A percentile compares a stretch with the other conserved stretches of the same genome.
Conservation (phyloP, 2,888 invertebrate genomes). For the Hypsopygia costalis region DNA sequence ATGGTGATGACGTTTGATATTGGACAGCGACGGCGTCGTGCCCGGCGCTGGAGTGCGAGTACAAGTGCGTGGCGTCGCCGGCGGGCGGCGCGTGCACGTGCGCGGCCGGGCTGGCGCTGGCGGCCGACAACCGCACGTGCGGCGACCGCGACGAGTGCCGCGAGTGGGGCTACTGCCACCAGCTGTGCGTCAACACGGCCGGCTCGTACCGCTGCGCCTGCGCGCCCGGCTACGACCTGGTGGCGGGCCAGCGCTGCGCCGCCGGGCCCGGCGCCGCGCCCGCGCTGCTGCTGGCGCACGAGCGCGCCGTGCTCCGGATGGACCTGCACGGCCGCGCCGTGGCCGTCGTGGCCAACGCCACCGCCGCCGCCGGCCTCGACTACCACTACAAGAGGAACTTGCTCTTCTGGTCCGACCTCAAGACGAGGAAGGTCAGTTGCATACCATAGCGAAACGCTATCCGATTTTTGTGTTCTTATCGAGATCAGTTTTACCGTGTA, state of each 20-base stretch:
- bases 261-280: conserved; percentile 81
- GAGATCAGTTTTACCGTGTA: no score
- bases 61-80: conserved; percentile 94
- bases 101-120: conserved; percentile 90
- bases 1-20: no score
- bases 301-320: conserved; percentile 86
- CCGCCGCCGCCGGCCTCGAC: conserved; percentile 92
- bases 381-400: conserved; percentile 88
- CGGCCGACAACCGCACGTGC: conserved; percentile 91
- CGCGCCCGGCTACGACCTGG: conserved; percentile 86
- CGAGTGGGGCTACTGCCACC: conserved; percentile 97
- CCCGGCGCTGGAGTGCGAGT: conserved; percentile 91
- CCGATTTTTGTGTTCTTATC: no score
- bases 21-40: conserved; percentile 89
- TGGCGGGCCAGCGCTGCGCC: conserved; percentile 81
- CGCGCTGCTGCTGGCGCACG: conserved; percentile 85
- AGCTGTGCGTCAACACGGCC: conserved; percentile 93
- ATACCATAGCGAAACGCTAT: no score
- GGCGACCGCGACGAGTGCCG: conserved; percentile 94
- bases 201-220: conserved; percentile 93
- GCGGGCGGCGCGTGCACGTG: conserved; percentile 95
- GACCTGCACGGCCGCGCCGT: conserved; percentile 83
- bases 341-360: conserved; percentile 87
- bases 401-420: conserved; percentile 94
- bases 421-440: conserved; percentile 86